Percentiles rank a stretch among this genome's conserved stretches.
phyloP scores from a whole-genome alignment of 2,113 vertebrate genomes.

The Riparia riparia region DNA sequence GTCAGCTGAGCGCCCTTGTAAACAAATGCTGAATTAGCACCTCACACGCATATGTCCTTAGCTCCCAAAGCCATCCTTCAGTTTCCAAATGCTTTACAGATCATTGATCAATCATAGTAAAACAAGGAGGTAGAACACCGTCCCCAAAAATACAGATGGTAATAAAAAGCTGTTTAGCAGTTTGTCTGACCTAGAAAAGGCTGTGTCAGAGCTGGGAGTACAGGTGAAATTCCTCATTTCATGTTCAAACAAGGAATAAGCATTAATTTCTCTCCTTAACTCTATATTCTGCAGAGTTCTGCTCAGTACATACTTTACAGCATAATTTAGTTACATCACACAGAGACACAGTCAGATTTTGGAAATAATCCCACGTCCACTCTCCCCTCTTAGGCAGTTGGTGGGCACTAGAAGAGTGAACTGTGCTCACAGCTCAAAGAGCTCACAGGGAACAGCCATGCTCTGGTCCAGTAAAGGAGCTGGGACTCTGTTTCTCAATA shows the following conservation, averaged over 20 bases:
- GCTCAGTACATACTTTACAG: neutral
- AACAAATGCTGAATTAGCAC: neutral
- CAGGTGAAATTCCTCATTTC: neutral
- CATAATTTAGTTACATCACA: neutral
- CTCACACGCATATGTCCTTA: accelerated
- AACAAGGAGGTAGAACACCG: neutral
- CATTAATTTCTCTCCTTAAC: neutral
- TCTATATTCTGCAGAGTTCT: neutral
- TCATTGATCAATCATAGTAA: neutral
- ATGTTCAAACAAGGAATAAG: neutral
- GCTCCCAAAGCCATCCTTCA: neutral
- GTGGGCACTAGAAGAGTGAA: neutral
- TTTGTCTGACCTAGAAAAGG: neutral
- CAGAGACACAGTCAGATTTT: neutral
- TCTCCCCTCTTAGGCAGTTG: neutral
- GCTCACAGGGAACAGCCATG: neutral
- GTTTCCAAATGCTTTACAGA: neutral
- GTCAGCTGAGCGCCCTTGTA: neutral
- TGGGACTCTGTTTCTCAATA: neutral
- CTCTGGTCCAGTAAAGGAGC: neutral
- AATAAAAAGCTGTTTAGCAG: neutral
- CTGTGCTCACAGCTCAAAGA: neutral
- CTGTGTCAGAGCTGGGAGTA: neutral
- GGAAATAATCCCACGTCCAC: neutral
- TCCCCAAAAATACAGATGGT: neutral